These are phyloP conservation scores for Elysia crispata DNA, from an alignment of 2,888 invertebrate genomes.

Conservation along the genomic window DNA sequence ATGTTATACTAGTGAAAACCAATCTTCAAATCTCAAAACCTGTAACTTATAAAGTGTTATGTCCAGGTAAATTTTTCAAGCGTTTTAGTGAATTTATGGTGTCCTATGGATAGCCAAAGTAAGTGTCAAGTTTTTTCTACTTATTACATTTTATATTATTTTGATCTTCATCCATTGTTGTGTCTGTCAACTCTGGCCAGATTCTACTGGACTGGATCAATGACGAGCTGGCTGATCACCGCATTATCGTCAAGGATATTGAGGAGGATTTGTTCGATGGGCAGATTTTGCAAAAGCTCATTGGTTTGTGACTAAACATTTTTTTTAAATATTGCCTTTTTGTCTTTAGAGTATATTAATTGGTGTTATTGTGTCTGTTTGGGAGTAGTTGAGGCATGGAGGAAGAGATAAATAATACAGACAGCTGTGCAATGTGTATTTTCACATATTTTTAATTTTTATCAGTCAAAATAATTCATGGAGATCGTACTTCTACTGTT, in stretches of 20 bases:
- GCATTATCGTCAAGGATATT: conserved; percentile 97
- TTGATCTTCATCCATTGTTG: too few relatives aligned
- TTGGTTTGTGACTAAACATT: conserved; percentile 74
- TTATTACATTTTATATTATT: background rate
- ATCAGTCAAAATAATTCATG: too few relatives aligned
- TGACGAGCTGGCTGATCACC: conserved; percentile 95
- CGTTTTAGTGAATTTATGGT: too few relatives aligned
- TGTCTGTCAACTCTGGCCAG: conserved; percentile 51
- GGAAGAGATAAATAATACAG: too few relatives aligned
- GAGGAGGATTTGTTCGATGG: conserved; percentile 99
- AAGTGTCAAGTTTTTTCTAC: background rate
- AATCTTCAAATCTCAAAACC: too few relatives aligned
- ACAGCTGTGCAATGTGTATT: too few relatives aligned
- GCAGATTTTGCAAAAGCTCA: conserved; percentile 87
- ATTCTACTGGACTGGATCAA: conserved; percentile 97
- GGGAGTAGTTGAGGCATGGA: too few relatives aligned
- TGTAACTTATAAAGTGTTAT: too few relatives aligned
- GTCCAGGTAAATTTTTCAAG: too few relatives aligned
- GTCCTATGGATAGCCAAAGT: background rate
- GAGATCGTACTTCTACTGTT: too few relatives aligned
- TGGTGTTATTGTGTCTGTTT: background rate
- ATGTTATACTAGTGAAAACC: too few relatives aligned
- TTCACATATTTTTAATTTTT: too few relatives aligned
- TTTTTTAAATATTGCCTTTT: background rate
- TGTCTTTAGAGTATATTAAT: background rate